These are phyloP conservation scores for Trachelus iudaicus DNA, from an alignment of 2,888 invertebrate genomes.

Conservation along the genomic window DNA sequence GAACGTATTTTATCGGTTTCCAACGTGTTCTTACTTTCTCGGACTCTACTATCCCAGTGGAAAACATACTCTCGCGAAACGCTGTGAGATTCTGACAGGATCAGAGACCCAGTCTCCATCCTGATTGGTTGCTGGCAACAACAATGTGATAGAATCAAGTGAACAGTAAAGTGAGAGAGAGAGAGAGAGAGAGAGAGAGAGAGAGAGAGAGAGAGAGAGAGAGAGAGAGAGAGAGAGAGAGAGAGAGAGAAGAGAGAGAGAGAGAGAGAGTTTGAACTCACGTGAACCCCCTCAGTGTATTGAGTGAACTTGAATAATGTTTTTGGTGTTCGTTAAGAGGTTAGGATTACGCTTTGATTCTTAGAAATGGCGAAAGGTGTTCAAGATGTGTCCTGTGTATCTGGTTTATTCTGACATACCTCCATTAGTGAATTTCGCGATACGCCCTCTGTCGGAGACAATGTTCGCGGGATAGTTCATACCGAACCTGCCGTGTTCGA, in stretches of 20 bases:
- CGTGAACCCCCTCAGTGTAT: not conserved
- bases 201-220: not conserved
- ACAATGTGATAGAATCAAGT: not conserved
- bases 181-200: not conserved
- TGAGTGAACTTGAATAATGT: not conserved
- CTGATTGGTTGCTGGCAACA: not conserved
- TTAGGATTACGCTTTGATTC: not conserved
- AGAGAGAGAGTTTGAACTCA: not conserved
- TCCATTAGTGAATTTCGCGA: not conserved
- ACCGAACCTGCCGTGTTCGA: constrained; percentile 38
- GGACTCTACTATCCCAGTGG: constrained; percentile 41
- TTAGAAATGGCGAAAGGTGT: not conserved
- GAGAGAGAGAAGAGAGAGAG: not conserved
- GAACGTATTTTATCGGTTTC: constrained; percentile 39
- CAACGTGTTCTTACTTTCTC: constrained; percentile 44
- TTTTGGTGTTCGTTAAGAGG: not conserved
- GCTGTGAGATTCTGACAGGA: not conserved
- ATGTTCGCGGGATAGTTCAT: constrained; percentile 36
- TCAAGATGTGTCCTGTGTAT: not conserved
- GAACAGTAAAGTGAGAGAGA: not conserved
- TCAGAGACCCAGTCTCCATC: not conserved
- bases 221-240: not conserved
- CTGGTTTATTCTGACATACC: not conserved
- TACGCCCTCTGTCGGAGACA: constrained; percentile 5
- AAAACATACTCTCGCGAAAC: constrained; percentile 37